These are phyloP conservation scores for Pomatorhinus ruficollis DNA, from an alignment of 2,113 vertebrate genomes.

Conservation along the genomic window DNA sequence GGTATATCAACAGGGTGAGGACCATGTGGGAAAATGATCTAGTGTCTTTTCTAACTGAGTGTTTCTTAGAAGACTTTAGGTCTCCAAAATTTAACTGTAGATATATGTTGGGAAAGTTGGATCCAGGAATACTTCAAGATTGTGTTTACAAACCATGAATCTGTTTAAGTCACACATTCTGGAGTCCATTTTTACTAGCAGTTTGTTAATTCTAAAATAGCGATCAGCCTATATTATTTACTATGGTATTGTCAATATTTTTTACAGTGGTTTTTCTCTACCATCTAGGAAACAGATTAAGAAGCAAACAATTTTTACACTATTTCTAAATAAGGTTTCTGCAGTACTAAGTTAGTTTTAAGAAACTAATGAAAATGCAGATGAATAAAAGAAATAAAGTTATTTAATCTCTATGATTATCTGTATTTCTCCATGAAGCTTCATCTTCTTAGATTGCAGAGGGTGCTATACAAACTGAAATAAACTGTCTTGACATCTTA, in stretches of 20 bases:
- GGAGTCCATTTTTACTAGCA: background rate
- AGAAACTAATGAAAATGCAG: background rate
- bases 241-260: background rate
- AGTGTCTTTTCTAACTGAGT: background rate
- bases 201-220: background rate
- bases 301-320: background rate
- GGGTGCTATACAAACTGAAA: background rate
- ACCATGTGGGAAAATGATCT: background rate
- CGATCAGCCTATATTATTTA: background rate
- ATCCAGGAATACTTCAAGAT: background rate
- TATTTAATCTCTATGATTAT: background rate
- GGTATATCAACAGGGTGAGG: background rate
- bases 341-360: background rate
- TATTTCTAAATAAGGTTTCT: background rate
- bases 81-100: background rate
- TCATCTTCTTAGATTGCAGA: background rate
- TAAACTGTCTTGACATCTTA: background rate
- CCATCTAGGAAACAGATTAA: background rate
- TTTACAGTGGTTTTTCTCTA: background rate
- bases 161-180: background rate
- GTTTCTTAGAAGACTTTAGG: background rate
- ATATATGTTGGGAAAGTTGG: background rate
- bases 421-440: background rate
- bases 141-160: background rate
- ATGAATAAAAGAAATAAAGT: background rate